Conservation (phyloP, 2,113 vertebrate genomes). For the Seriola aureovittata region DNA sequence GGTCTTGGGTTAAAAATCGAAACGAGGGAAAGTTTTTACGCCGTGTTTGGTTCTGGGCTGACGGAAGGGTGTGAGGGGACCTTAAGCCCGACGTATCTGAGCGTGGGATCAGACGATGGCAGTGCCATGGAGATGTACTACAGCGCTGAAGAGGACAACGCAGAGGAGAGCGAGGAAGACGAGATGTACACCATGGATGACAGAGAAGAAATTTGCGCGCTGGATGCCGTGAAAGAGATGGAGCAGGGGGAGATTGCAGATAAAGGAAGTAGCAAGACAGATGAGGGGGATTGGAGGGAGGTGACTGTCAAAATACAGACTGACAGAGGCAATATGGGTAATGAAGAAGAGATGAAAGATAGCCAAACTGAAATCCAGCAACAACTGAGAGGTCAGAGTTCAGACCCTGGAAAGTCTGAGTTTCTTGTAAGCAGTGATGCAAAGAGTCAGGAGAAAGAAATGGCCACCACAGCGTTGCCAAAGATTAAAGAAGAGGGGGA, state of each 20-base stretch:
- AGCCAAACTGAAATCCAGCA: not conserved
- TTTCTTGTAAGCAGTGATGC: not conserved
- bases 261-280: not conserved
- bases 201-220: not conserved
- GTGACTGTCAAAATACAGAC: not conserved
- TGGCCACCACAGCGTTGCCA: not conserved
- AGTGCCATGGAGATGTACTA: constrained; percentile 69
- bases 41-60: not conserved
- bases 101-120: constrained; percentile 69
- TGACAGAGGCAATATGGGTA: not conserved
- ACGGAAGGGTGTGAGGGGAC: not conserved
- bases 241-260: not conserved
- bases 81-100: constrained; percentile 62
- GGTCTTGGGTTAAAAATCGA: not conserved
- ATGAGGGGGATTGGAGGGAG: not conserved
- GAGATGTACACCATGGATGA: constrained; percentile 9
- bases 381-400: not conserved
- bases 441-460: constrained; percentile 8
- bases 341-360: not conserved
- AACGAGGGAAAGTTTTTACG: not conserved
- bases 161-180: constrained; percentile 40
- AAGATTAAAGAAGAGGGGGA: constrained; percentile 18
- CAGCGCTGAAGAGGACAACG: constrained; percentile 74
- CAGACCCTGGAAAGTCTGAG: not conserved
- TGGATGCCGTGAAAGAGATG: not conserved